Base-by-base conservation (phyloP, 2,888 invertebrate genomes). In the Ectemnius continuus region DNA sequence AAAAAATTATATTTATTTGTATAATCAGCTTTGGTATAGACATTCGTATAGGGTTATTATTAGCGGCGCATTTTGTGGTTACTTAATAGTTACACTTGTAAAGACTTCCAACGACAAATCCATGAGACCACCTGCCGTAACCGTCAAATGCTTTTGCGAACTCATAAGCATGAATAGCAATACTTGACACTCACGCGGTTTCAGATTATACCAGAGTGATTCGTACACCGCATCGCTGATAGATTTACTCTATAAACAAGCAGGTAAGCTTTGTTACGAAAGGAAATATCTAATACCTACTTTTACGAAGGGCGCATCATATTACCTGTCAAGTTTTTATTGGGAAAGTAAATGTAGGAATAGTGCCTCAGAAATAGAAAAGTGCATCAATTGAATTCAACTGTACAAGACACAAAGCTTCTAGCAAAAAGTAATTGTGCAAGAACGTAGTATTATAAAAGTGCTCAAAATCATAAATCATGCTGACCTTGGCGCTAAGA, bases 401-500 rank as follows among this genome's bases (percentile, higher is more conserved):
- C 1, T 1, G 4, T 36, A 8, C 5, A 36, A 8, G 36, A 36
- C 5, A 8, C 1, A 36, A 36, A 6, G 8, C 5, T 36, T 36
- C 6, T n/a, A 36, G 65, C 61, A 11, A n/a, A 56, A 18, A 56
- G 47, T 14, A 14, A 16, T 18, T 8, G 8, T 47, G 26, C 20
- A 5, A 56, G 11, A 47, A 56, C 14, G 16, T 20, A 64, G 16
- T 58, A 46, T 1, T 28, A 36, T n/a, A 28, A 36, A 45, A 56
- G 8, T 52, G 47, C 18, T 18, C 58, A 36, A 36, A 36, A 36
- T 36, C 36, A 36, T 36, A 36, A 36, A 20, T 26, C 13, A 4
- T 61, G 60, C 77, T 48, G 56, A 84, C 84, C 76, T 85, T 78
- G 23, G 4, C 70, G 8, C 78, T 82, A 4, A 84, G 75, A 59